Evolutionary conservation across 1,140 invertebrate genomes (phyloP).

Genomic region (Forficula auricularia): DNA sequence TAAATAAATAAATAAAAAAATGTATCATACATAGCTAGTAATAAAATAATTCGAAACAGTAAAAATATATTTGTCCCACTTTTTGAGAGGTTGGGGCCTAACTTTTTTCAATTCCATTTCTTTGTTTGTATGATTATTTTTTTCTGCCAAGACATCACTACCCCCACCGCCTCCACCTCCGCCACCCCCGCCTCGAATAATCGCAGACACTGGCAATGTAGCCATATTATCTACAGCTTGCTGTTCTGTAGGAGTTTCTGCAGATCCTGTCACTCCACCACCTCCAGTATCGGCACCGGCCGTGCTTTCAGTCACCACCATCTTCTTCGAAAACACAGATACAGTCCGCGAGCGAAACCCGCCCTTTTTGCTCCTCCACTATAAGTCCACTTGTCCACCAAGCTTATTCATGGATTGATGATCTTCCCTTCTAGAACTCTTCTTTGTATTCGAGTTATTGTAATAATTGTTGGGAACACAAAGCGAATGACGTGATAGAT

Average conservation of each 20-base stretch:
- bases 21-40: neutral
- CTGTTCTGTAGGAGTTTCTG: constrained; percentile 20
- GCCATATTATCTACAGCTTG: constrained; percentile 69
- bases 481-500: no score
- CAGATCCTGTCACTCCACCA: constrained; percentile 42
- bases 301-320: neutral
- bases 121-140: constrained; percentile 64
- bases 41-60: neutral
- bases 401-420: no score
- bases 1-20: constrained; percentile 11
- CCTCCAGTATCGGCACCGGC: constrained; percentile 26
- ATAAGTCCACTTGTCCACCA: no score
- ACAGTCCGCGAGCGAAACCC: no score
- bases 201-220: constrained; percentile 55
- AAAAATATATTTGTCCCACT: constrained; percentile 31
- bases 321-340: no score
- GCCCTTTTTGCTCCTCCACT: no score
- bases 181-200: constrained; percentile 25
- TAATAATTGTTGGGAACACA: no score
- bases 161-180: constrained; percentile 16
- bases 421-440: no score
- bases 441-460: no score
- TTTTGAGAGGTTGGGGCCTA: constrained; percentile 59
- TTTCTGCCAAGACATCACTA: constrained; percentile 45
- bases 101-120: constrained; percentile 72